Evolutionary conservation across 2,113 vertebrate genomes (phyloP).

Genomic region (Heptranchias perlo): DNA sequence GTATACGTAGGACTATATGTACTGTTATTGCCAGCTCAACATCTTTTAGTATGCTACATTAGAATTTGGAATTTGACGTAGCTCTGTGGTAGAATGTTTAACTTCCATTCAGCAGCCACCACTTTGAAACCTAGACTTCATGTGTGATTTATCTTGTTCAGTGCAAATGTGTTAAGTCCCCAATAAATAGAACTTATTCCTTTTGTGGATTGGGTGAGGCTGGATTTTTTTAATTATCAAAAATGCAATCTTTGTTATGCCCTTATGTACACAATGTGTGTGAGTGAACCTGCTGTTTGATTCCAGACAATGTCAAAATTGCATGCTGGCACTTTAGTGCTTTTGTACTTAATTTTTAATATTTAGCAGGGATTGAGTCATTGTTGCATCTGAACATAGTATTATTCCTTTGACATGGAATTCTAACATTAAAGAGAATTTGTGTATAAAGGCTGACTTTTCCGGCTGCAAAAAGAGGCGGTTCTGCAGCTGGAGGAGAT

Average conservation of each 20-base stretch:
- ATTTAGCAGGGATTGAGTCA: not conserved
- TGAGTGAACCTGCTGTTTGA: not conserved
- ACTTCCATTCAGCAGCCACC: not conserved
- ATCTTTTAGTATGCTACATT: not conserved
- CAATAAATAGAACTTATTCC: not conserved
- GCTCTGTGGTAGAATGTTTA: not conserved
- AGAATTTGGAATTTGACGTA: not conserved
- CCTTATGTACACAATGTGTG: not conserved
- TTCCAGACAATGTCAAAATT: not conserved
- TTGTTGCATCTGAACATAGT: not conserved
- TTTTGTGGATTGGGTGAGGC: not conserved
- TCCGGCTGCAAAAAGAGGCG: not conserved
- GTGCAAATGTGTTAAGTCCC: not conserved
- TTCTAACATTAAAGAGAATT: no score
- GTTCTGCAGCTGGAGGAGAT: no score
- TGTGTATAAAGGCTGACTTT: no score
- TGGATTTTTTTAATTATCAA: not conserved
- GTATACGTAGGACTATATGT: not conserved
- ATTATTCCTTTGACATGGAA: not conserved
- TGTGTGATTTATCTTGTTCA: not conserved
- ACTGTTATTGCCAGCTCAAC: not conserved
- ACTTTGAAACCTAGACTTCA: not conserved
- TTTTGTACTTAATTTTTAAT: not conserved
- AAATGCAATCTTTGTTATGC: not conserved
- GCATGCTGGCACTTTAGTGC: not conserved